Evolutionary conservation across 2,797 vertebrate genomes (phyloP), one percentile per base, ranked within the genome.

Genomic region (Manis crassicaudata): DNA sequence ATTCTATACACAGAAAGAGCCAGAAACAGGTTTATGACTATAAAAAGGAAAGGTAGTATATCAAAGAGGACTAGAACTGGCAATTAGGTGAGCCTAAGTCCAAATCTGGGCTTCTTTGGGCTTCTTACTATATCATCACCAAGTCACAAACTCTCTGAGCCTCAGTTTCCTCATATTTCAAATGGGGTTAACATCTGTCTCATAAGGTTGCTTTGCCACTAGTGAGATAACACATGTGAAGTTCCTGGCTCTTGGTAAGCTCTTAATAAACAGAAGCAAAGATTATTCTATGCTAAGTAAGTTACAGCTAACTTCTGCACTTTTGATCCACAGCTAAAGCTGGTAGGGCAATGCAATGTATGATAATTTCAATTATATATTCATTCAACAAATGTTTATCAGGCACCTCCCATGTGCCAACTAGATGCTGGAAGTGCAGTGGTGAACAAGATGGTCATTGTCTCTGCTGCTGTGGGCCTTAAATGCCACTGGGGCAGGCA

Each of bases 121-220:
- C 62, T 82, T 96, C 60, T 70, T 87, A n/a, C 21, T 67, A 6
- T 54, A 25, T 67, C 50, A 50, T 29, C 32, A 54, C 27, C 25
- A 58, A 76, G 58, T 63, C 54, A 56, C n/a, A 46, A 90, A 76
- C 84, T 85, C 62, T 93, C 83, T 32, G 35, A 95, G 35, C 72
- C 80, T 88, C 70, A 50, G 73, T 96, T 92, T 92, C 37, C 29
- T 76, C 77, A 70, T 90, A 70, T 93, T 94, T 90, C 89, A 84
- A 83, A 50, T 70, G 9, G 23, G 13, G 12, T 68, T 65, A 72
- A 68, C 84, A 73, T 50, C n/a, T 85, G n/a, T 62, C 58, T 85
- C 13, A 63, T 46, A 86, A 63, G 11, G 10, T 83, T 65, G 79
- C 10, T 91, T 95, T 46, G 3, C 76, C 65, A 85, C 88, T 70